Evolutionary conservation across 1,140 invertebrate species (phyloP), one percentile per base, ranked within the genome.

Genomic region (Gonioctena quinquepunctata): DNA sequence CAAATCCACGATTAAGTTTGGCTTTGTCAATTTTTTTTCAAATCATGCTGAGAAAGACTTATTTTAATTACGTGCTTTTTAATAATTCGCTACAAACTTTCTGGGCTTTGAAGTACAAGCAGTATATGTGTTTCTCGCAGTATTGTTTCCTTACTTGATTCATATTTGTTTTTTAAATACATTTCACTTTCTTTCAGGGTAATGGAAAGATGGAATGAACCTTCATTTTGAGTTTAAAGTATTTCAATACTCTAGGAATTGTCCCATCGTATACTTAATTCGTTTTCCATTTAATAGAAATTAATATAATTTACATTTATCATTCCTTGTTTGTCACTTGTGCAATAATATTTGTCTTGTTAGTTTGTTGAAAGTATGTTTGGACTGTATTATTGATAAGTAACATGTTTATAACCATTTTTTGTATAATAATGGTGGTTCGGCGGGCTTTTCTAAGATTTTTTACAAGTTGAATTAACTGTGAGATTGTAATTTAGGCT

Each of bases 291-390:
- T 42, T 42, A 42, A 42, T 13, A n/a, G 8, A 42, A 42, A 11
- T 42, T 42, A n/a, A n/a, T n/a, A n/a, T n/a, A 42, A 42, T 42
- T 42, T 18, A 54, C 19, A 54, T 8, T 66, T 27, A 54, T 52
- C 63, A 66, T 66, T 66, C 63, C 63, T 66, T 66, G n/a, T 22
- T 60, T 66, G 50, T 66, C 19, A 49, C 33, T 52, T 8, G 63
- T 66, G 63, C 63, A 66, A 66, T 66, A 66, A 66, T 54, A 50
- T 42, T 16, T 27, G 28, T 49, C 18, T 21, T 21, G 61, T 64
- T 16, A 21, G 42, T 48, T 64, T 27, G 63, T 54, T 21, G 19
- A 23, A 57, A 21, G 54, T 57, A 57, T 57, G 19, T 57, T 13
- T 57, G 54, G 54, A 57, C 19, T 57, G 25, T 25, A 22, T 57